Evolutionary conservation across 1,140 invertebrate species (phyloP), one percentile per base, ranked within the genome.

Genomic region (Bradynema listronoti): DNA sequence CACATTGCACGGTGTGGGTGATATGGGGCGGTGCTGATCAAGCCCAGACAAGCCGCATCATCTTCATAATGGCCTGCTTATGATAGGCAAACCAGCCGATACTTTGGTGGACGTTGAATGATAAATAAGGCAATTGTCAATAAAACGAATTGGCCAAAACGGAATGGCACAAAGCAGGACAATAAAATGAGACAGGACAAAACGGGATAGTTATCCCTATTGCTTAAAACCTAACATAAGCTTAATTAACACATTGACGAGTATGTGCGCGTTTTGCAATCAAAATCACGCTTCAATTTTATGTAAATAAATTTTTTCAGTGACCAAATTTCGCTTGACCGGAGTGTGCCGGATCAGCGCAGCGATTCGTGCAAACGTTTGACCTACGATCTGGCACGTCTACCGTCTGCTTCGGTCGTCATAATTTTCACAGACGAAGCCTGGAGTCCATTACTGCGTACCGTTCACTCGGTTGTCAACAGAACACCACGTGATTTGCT

Each of bases 351-450:
- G 11, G 67, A 69, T 43, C 29, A 36, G 5, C 32, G 67, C 33
- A 34, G 46, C 11, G n/a, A 42, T 14, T 68, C 71, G 30, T 69
- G 67, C 36, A 56, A 58, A 50, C 9, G 16, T 32, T 49, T 69
- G 16, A 55, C n/a, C 4, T 69, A 69, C 32, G 45, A 68, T 47
- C 24, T 61, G 11, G 32, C 29, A 22, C 25, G 43, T 19, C 39
- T 69, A 19, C 67, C 67, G 14, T 39, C 30, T 27, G 62, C 61
- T 11, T 52, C 61, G n/a, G 61, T 63, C 19, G 62, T 64, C 16
- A 64, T 64, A 32, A 89, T 90, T 67, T 91, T 90, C 80, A 88
- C 86, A 73, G 90, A 93, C 78, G 90, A 93, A 81, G 86, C 89
- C 2, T 87, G 87, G 78, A 87, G 88, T 4, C 85, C 88, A 25